A percentile compares a stretch with the other conserved stretches of the same genome.
These are phyloP conservation scores for Rhinolophus ferrumequinum DNA, from an alignment of 2,113 vertebrate genomes.

Conservation along the genomic window DNA sequence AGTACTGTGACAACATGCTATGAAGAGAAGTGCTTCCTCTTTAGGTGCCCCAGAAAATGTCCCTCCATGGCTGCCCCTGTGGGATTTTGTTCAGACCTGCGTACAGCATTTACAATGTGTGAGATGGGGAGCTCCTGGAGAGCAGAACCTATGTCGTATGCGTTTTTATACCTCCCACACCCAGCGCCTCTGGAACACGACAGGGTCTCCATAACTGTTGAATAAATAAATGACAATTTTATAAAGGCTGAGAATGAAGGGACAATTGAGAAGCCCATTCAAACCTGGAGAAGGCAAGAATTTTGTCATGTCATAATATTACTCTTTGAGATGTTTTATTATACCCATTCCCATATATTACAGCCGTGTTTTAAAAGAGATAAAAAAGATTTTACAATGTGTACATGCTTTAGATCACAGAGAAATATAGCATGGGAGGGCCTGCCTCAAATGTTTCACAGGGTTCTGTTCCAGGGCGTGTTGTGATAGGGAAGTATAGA, in stretches of 20 bases:
- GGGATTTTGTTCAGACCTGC: neutral
- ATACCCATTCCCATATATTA: too few relatives aligned
- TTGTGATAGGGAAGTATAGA: neutral
- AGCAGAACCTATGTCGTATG: neutral
- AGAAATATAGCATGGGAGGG: neutral
- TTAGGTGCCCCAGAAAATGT: neutral
- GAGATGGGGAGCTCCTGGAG: neutral
- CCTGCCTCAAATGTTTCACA: neutral
- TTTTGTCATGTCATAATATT: neutral
- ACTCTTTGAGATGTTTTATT: neutral
- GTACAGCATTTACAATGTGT: neutral
- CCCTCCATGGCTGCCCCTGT: too few relatives aligned
- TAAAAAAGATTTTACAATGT: neutral
- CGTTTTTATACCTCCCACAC: neutral
- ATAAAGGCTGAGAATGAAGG: neutral
- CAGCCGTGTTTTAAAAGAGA: neutral
- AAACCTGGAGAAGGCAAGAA: neutral
- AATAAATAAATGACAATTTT: neutral
- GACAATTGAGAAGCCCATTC: neutral
- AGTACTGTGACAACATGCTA: accelerated
- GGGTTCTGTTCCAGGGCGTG: neutral
- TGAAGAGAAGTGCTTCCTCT: neutral
- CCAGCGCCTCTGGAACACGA: neutral
- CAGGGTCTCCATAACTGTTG: too few relatives aligned
- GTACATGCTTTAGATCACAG: neutral